Percentiles rank a stretch among this genome's conserved stretches.
These are phyloP conservation scores for Pipistrellus pipistrellus DNA, from an alignment of 2,797 vertebrate genomes.

Conservation along the genomic window DNA sequence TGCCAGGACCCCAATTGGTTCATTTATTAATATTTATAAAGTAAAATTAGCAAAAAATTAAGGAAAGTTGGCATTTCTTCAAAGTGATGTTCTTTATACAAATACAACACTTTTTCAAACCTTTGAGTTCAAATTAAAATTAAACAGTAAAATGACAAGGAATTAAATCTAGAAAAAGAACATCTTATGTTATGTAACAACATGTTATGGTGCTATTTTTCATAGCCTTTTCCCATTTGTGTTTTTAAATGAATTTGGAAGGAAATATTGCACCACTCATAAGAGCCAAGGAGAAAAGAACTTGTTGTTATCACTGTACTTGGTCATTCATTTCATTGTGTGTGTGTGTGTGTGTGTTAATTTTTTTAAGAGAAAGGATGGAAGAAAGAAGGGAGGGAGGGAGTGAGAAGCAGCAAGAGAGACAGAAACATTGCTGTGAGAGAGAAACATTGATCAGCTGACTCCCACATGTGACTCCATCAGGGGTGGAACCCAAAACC, in stretches of 20 bases:
- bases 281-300: background rate
- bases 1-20: background rate
- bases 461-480: background rate
- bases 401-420: background rate
- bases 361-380: too few relatives aligned
- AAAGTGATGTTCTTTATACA: conserved; percentile 23
- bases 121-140: conserved; percentile 35
- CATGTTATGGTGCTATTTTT: background rate
- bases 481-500: background rate
- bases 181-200: background rate
- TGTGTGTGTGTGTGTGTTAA: background rate
- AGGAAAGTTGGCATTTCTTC: background rate
- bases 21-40: conserved; percentile 51
- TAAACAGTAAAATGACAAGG: background rate
- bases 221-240: background rate
- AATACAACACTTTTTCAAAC: conserved; percentile 24
- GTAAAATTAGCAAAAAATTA: conserved; percentile 30
- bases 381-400: background rate
- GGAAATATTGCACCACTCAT: background rate
- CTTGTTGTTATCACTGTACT: background rate
- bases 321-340: background rate
- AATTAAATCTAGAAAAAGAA: background rate
- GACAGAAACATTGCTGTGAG: background rate
- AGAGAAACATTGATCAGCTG: background rate
- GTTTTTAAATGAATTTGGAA: background rate